These are phyloP conservation scores for Squalus acanthias DNA, from an alignment of 2,797 vertebrate genomes.

Conservation along the genomic window DNA sequence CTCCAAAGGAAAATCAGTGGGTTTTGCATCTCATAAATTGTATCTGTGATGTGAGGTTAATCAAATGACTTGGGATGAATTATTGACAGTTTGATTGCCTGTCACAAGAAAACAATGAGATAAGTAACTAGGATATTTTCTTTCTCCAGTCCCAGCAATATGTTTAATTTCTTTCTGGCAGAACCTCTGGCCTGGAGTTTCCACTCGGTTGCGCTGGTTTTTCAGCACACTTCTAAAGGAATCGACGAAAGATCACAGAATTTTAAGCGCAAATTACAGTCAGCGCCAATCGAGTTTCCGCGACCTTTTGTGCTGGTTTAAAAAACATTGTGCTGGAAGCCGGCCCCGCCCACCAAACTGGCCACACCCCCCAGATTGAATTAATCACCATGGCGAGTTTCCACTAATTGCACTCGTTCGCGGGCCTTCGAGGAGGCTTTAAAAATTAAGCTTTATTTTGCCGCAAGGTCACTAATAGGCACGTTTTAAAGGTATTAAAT, in stretches of 20 bases:
- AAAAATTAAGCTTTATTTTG: background rate
- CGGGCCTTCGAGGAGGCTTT: background rate
- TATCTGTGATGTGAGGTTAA: background rate
- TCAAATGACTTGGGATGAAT: background rate
- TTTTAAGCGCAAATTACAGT: background rate
- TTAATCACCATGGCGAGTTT: background rate
- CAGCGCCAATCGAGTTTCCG: background rate
- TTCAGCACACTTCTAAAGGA: background rate
- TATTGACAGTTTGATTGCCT: background rate
- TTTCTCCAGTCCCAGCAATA: background rate
- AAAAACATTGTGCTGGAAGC: background rate
- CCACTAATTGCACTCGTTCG: background rate
- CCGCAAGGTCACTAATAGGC: background rate
- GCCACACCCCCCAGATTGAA: background rate
- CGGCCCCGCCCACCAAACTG: too few relatives aligned
- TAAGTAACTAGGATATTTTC: too few relatives aligned
- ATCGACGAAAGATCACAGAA: background rate
- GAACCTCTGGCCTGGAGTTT: background rate
- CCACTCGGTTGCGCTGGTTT: background rate
- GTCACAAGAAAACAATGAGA: background rate
- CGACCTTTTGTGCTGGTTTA: background rate
- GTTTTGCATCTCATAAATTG: background rate
- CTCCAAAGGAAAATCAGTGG: conserved; percentile 7
- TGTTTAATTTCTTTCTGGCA: background rate
- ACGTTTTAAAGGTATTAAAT: background rate